Percentiles rank a stretch among this genome's conserved stretches.
Evolutionary conservation across 2,888 invertebrate genomes (phyloP).

Genomic region (Lingula anatina): DNA sequence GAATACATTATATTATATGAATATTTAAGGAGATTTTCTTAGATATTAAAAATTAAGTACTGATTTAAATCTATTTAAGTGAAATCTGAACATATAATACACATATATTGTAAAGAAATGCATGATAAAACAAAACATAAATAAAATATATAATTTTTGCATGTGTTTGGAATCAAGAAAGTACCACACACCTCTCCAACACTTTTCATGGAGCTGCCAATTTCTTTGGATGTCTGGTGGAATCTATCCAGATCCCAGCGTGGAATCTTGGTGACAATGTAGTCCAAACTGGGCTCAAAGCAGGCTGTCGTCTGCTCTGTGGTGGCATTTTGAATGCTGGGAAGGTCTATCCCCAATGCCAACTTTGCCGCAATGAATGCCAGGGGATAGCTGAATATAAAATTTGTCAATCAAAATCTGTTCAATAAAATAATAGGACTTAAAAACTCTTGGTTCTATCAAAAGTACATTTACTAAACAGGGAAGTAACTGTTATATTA

Average conservation of each 20-base stretch:
- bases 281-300: slow-evolving; percentile 46
- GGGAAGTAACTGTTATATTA: no score
- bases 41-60: no score
- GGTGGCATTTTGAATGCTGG: slow-evolving; percentile 33
- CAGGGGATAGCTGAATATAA: slow-evolving; percentile 32
- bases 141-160: no score
- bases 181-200: slow-evolving; percentile 36
- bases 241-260: slow-evolving; percentile 46
- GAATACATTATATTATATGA: no score
- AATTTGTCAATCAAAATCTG: neutral
- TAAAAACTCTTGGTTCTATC: no score
- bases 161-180: no score
- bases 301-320: slow-evolving; percentile 39
- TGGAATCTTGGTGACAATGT: slow-evolving; percentile 45
- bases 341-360: slow-evolving; percentile 32
- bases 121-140: no score
- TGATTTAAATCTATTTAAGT: no score
- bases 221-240: slow-evolving; percentile 29
- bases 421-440: neutral
- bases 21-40: no score
- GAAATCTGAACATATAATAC: no score
- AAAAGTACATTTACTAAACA: no score
- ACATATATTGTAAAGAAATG: no score
- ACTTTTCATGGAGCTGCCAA: slow-evolving; percentile 46
- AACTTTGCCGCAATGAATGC: slow-evolving; percentile 47